Percentiles rank a stretch among this genome's conserved stretches.
phyloP scores from a whole-genome alignment of 1,140 invertebrate species.

The Steinernema feltiae region DNA sequence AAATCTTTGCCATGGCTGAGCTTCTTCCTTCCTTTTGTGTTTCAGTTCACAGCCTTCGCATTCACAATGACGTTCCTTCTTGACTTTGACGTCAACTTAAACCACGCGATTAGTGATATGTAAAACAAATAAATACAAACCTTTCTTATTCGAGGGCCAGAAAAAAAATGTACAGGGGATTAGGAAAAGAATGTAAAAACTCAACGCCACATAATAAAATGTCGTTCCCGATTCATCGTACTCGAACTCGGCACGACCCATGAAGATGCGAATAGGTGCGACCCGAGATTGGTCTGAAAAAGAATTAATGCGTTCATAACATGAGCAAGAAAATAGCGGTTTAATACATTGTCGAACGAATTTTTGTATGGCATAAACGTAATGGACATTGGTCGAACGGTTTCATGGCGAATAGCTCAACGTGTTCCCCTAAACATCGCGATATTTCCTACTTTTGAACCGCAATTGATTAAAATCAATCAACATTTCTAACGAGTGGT shows the following conservation, averaged over 20 bases:
- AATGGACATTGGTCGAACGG: no score
- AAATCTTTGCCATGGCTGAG: slow-evolving; percentile 77
- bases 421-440: no score
- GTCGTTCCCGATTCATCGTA: slow-evolving; percentile 64
- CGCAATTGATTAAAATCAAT: no score
- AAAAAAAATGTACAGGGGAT: slow-evolving; percentile 92
- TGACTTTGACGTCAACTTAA: slow-evolving; percentile 50
- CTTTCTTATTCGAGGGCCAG: slow-evolving; percentile 75
- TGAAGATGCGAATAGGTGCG: no score
- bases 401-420: no score
- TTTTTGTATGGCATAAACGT: no score
- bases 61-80: slow-evolving; percentile 63
- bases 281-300: no score
- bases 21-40: slow-evolving; percentile 70
- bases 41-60: slow-evolving; percentile 82
- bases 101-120: slow-evolving; percentile 12
- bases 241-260: slow-evolving; percentile 56
- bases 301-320: no score
- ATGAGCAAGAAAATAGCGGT: no score
- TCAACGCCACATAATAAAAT: slow-evolving; percentile 95
- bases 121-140: neutral
- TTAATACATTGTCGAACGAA: no score
- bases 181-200: slow-evolving; percentile 85
- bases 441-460: no score
- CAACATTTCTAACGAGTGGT: no score